phyloP scores from a whole-genome alignment of 2,113 vertebrate species.

The Brachypodius melanocephalos region DNA sequence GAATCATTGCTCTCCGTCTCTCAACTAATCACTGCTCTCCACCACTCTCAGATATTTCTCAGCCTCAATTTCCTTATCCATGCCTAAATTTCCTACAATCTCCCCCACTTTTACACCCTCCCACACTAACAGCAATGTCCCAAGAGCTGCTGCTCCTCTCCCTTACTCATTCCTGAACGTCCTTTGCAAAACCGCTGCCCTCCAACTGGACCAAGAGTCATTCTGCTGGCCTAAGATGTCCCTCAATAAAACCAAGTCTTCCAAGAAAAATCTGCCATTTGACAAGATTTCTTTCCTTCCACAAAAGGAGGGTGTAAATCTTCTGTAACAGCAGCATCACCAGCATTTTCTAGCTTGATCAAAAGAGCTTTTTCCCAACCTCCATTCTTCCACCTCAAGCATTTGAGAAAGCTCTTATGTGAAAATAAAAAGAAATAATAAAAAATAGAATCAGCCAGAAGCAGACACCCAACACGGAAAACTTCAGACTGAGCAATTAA shows the following conservation, averaged over 20 bases:
- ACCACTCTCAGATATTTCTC: neutral
- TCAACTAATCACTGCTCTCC: neutral
- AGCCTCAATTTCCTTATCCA: neutral
- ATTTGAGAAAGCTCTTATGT: neutral
- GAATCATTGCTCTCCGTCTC: neutral
- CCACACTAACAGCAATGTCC: neutral
- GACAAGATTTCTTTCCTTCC: neutral
- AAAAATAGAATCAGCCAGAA: neutral
- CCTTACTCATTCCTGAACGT: neutral
- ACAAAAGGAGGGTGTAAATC: neutral
- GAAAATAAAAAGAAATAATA: neutral
- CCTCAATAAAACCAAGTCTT: neutral
- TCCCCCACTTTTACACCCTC: neutral
- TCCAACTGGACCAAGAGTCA: neutral
- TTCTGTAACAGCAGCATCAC: neutral
- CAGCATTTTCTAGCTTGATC: neutral
- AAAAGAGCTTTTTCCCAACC: neutral
- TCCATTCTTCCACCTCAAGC: neutral
- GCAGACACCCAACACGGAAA: slow-evolving; percentile 7
- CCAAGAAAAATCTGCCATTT: neutral
- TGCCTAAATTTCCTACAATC: neutral
- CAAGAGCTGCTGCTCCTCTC: neutral
- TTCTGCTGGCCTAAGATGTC: neutral
- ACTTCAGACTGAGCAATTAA: slow-evolving; percentile 10
- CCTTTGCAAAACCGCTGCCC: neutral